phyloP scores from a whole-genome alignment of 1,140 invertebrate species.

The Zaprionus taronus region DNA sequence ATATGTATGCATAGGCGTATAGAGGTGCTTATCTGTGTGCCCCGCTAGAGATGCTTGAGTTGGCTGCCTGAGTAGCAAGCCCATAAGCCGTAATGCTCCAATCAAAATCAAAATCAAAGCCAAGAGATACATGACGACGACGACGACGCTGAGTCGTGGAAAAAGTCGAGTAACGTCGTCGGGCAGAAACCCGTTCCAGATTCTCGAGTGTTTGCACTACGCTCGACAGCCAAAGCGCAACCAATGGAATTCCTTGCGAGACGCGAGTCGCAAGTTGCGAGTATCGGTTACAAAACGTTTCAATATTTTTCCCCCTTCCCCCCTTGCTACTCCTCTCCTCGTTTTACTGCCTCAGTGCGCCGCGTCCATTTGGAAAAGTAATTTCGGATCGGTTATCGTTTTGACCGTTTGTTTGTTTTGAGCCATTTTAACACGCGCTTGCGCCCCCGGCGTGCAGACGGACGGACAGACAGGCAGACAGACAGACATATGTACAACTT shows the following conservation, averaged over 20 bases:
- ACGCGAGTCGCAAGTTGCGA: constrained; percentile 42
- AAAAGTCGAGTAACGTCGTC: constrained; percentile 18
- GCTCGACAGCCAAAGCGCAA: constrained; percentile 51
- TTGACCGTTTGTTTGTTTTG: constrained; percentile 70
- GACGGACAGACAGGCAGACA: neutral
- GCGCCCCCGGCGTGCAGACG: constrained; percentile 48
- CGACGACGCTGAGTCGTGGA: neutral
- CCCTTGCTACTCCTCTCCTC: neutral
- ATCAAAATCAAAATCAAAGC: constrained; percentile 43
- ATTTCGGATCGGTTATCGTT: constrained; percentile 66
- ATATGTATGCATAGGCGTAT: constrained; percentile 1
- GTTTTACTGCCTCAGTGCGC: constrained; percentile 65
- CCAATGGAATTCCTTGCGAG: constrained; percentile 58
- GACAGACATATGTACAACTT: neutral
- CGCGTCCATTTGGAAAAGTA: constrained; percentile 52
- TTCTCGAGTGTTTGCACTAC: constrained; percentile 54
- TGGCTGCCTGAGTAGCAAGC: constrained; percentile 33
- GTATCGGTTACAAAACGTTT: constrained; percentile 79
- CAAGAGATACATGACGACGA: constrained; percentile 26
- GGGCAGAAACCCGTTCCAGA: constrained; percentile 41
- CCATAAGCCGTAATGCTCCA: constrained; percentile 30
- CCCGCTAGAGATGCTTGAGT: constrained; percentile 11
- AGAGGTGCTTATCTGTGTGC: constrained; percentile 4
- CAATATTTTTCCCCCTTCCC: constrained; percentile 51
- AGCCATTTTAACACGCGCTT: constrained; percentile 72